Base-by-base conservation (phyloP, 2,888 invertebrate genomes). In the Noctua comes region DNA sequence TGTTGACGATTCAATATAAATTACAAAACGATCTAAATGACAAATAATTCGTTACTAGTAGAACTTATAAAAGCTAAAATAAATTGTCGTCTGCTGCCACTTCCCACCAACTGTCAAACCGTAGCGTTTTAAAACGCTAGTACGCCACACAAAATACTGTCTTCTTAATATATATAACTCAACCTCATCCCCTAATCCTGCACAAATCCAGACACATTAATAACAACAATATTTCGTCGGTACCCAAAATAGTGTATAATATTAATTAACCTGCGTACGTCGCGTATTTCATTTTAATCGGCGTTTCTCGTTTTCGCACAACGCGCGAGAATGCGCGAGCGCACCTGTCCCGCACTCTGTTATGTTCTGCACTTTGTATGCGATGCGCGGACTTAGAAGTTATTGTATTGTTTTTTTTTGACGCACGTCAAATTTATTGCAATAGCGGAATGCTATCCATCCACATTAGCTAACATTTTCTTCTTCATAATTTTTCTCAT, bases 281-380 rank as follows among this genome's bases (percentile, higher is more conserved):
- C 90, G 91, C 92, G 93, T 95, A 94, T 94, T 94, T 95, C 94
- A 95, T 95, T 94, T 94, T 95, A 94, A 94, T 94, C 94, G 94
- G 91, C 90, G 91, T 93, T 93, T 94, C 94, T 91, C 90, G 93
- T 91, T 93, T 93, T 93, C 94, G 92, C 93, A 93, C 93, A 94
- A 94, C 92, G 93, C 91, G 90, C 90, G 90, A 89, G 93, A 92
- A 93, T 93, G 93, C 91, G 90, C 90, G 75, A 86, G 90, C 90
- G 93, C 96, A 96, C 96, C 96, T 96, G 96, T 93, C 93, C 88
- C 79, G 89, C 92, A 93, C 94, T 95, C 91, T 93, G 92, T 95
- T 94, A 94, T 90, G 89, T 73, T 78, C 73, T 72, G 80, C 91
- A 88, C 88, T 93, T 91, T 91, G 91, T 92, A 91, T 92, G 91